These are phyloP conservation scores for Gymnoscelis rufifasciata DNA, from an alignment of 2,888 invertebrate genomes.

Conservation along the genomic window DNA sequence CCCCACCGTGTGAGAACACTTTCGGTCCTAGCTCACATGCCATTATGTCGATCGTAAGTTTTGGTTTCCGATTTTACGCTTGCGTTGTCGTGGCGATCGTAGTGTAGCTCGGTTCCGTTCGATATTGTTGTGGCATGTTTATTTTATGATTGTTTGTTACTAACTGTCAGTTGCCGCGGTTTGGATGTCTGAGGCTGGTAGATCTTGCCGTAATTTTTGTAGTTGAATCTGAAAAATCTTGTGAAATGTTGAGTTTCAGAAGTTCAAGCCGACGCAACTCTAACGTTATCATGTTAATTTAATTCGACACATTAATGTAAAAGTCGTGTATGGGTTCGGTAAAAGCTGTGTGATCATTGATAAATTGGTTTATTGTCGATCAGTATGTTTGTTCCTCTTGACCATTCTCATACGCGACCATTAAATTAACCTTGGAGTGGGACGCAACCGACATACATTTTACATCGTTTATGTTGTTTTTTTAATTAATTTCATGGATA, in stretches of 20 bases:
- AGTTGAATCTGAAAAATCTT: not conserved
- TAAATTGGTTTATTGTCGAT: not conserved
- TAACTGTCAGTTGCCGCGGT: slow-evolving; percentile 21
- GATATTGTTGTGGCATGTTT: slow-evolving; percentile 20
- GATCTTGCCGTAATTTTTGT: not conserved
- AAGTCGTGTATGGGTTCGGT: slow-evolving; percentile 38
- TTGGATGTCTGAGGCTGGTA: slow-evolving; percentile 8
- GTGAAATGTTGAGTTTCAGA: slow-evolving; percentile 26
- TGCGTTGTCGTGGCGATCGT: slow-evolving; percentile 24
- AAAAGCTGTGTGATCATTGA: slow-evolving; percentile 6
- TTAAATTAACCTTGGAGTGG: slow-evolving; percentile 30
- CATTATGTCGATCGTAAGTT: slow-evolving; percentile 78
- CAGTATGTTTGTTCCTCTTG: not conserved
- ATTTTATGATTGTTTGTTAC: slow-evolving; percentile 20
- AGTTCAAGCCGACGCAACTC: slow-evolving; percentile 41
- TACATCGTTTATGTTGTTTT: slow-evolving; percentile 23
- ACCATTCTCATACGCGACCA: slow-evolving; percentile 22
- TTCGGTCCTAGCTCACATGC: slow-evolving; percentile 49
- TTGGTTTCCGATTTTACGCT: slow-evolving; percentile 41
- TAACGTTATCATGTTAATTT: slow-evolving; percentile 43
- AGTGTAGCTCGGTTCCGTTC: slow-evolving; percentile 15
- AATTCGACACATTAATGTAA: slow-evolving; percentile 44
- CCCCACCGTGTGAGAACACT: slow-evolving; percentile 53
- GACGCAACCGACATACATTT: slow-evolving; percentile 27
- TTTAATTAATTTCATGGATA: slow-evolving; percentile 29